These are phyloP conservation scores for Corythornis vintsioides DNA, from an alignment of 2,113 vertebrate species.

Conservation along the genomic window DNA sequence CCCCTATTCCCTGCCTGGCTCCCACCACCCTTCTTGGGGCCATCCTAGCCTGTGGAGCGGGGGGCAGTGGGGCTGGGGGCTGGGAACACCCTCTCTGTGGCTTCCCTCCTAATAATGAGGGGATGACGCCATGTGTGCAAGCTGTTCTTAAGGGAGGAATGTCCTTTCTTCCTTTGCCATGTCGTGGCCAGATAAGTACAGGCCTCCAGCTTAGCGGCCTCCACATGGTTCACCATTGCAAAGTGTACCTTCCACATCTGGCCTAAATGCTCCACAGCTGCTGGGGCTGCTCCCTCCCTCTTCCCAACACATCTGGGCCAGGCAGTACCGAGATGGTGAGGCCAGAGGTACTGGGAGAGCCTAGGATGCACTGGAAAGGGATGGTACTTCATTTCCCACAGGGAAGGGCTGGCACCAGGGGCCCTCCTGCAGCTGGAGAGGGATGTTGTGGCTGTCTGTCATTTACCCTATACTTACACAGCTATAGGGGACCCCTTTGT, in stretches of 20 bases:
- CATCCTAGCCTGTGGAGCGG: not conserved
- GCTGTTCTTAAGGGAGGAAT: slow-evolving; percentile 35
- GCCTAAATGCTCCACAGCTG: slow-evolving; percentile 1
- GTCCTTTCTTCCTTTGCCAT: slow-evolving; percentile 67
- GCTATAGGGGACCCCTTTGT: not conserved
- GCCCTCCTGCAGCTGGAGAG: not conserved
- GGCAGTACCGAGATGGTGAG: not conserved
- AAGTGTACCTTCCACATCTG: slow-evolving; percentile 43
- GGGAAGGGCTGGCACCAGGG: not conserved
- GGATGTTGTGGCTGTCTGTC: not conserved
- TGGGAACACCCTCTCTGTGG: slow-evolving; percentile 62
- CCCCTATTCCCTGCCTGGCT: not conserved
- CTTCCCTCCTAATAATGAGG: slow-evolving; percentile 30
- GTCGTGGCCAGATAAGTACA: not conserved
- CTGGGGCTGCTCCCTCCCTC: not conserved
- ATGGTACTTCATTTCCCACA: not conserved
- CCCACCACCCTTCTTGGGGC: not conserved
- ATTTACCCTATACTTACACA: not conserved
- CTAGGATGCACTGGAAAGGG: not conserved
- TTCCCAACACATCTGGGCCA: not conserved
- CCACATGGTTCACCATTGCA: not conserved
- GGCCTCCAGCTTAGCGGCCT: slow-evolving; percentile 15
- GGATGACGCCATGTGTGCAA: slow-evolving; percentile 3
- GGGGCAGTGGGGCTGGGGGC: not conserved
- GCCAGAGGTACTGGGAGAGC: not conserved